Evolutionary conservation across 2,113 vertebrate genomes (phyloP).

Genomic region (Numenius arquata): DNA sequence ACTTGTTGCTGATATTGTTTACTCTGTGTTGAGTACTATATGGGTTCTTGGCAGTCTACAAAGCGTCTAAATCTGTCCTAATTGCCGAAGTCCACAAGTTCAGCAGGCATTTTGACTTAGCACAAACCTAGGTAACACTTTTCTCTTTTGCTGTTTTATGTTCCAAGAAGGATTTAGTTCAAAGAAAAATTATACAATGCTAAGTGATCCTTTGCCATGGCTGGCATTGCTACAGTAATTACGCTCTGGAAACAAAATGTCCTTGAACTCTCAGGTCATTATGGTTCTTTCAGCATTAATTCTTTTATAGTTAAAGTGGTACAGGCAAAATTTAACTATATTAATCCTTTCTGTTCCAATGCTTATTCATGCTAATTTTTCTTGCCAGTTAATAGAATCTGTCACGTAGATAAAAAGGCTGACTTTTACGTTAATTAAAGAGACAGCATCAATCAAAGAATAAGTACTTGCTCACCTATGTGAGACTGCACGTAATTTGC

Average conservation of each 20-base stretch:
- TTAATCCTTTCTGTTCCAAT: not conserved
- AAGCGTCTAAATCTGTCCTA: not conserved
- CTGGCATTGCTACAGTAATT: not conserved
- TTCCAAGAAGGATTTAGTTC: slow-evolving; percentile 6
- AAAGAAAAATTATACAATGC: not conserved
- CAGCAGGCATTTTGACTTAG: not conserved
- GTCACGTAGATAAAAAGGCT: not conserved
- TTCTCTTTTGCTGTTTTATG: not conserved
- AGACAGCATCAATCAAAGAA: not conserved
- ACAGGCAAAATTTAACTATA: not conserved
- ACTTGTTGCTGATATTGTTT: not conserved
- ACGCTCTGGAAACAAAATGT: slow-evolving; percentile 4
- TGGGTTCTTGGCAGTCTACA: not conserved
- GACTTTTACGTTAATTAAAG: not conserved
- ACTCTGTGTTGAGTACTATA: not conserved
- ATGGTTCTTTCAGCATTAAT: not conserved
- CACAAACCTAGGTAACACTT: not conserved
- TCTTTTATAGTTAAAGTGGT: not conserved
- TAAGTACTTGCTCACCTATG: not conserved
- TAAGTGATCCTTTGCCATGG: slow-evolving; percentile 11
- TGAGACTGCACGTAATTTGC: not conserved
- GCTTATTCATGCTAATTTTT: not conserved
- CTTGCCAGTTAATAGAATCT: not conserved
- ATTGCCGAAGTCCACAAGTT: not conserved
- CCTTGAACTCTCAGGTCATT: slow-evolving; percentile 15